Conservation (phyloP, 2,797 vertebrate species). For the Ciconia nigra region DNA sequence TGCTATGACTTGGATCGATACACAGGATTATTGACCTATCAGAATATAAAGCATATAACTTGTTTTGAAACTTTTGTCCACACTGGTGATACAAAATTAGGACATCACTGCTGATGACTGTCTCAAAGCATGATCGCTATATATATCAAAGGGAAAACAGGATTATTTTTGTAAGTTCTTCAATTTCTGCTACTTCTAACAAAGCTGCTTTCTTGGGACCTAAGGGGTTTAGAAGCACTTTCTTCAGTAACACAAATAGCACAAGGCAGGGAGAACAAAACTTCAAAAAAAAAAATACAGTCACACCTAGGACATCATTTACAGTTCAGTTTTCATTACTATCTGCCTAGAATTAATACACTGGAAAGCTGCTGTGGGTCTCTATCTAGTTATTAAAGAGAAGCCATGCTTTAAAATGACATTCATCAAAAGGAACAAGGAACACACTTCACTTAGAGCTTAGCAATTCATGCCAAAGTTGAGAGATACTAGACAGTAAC, state of each 20-base stretch:
- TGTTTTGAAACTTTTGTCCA: not conserved
- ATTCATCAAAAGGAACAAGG: not conserved
- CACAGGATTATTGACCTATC: not conserved
- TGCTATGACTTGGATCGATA: not conserved
- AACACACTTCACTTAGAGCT: not conserved
- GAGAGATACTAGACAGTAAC: not conserved
- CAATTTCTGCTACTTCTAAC: not conserved
- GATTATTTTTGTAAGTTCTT: not conserved
- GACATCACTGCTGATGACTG: not conserved
- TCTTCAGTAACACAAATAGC: not conserved
- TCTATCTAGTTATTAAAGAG: not conserved
- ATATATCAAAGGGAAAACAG: not conserved
- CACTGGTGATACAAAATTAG: not conserved
- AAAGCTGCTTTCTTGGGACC: not conserved
- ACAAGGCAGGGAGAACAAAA: not conserved
- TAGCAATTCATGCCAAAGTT: not conserved
- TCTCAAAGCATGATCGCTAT: not conserved
- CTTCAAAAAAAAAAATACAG: not conserved
- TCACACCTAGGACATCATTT: not conserved
- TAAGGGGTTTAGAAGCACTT: not conserved
- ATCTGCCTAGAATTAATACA: not conserved
- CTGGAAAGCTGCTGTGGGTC: not conserved
- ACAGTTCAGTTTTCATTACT: not conserved
- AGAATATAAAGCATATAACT: not conserved
- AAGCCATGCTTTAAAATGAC: not conserved